phyloP scores from a whole-genome alignment of 2,797 vertebrate genomes.

The Capromys pilorides region DNA sequence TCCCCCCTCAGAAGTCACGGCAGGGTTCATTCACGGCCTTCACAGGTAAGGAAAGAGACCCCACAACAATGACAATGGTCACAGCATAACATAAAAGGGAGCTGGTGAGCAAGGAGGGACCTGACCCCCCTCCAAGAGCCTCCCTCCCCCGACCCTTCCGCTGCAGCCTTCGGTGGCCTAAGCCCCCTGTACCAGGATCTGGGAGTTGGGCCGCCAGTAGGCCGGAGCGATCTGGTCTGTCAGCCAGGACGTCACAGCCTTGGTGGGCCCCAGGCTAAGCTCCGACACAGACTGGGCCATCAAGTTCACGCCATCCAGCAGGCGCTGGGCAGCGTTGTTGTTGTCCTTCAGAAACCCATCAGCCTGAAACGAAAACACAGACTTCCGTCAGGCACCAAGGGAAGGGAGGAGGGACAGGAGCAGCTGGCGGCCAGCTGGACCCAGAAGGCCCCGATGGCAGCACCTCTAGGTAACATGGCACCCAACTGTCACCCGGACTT shows the following conservation, averaged over 20 bases:
- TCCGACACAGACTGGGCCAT: conserved; percentile 99
- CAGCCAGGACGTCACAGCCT: conserved; percentile 97
- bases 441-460: no score
- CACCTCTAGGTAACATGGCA: neutral
- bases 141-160: neutral
- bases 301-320: conserved; percentile 97
- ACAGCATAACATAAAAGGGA: neutral
- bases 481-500: neutral
- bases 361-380: conserved; percentile 86
- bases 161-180: neutral
- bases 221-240: conserved; percentile 98
- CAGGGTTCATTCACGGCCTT: neutral
- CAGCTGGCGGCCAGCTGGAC: neutral
- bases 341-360: conserved; percentile 99
- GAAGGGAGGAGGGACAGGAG: neutral
- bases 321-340: conserved; percentile 98
- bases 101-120: neutral
- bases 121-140: neutral
- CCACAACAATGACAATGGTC: neutral
- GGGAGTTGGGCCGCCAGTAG: conserved; percentile 98
- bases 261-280: conserved; percentile 97
- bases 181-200: conserved; percentile 91
- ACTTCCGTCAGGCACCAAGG: neutral
- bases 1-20: neutral
- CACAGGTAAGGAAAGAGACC: neutral